These are phyloP conservation scores for Notodonta ziczac DNA, from an alignment of 2,888 invertebrate genomes.

Conservation along the genomic window DNA sequence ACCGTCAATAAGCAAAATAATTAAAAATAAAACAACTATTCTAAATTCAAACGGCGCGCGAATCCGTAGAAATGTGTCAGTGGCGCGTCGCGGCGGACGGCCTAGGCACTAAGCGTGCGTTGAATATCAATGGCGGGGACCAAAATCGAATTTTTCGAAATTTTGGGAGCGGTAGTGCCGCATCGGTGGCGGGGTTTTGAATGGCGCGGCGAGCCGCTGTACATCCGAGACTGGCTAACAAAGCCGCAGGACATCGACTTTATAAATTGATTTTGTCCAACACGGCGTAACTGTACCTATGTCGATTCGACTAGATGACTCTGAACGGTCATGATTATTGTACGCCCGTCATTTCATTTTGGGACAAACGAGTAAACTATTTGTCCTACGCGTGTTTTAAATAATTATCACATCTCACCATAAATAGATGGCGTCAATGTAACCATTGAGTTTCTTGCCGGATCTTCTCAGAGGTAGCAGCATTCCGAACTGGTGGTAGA, in stretches of 20 bases:
- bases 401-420: not conserved
- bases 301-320: slow-evolving; percentile 45
- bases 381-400: not conserved
- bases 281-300: slow-evolving; percentile 68
- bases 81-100: slow-evolving; percentile 77
- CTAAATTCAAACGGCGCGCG: slow-evolving; percentile 81
- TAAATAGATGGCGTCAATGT: not conserved
- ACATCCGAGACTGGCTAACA: slow-evolving; percentile 70
- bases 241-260: slow-evolving; percentile 80
- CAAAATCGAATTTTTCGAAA: slow-evolving; percentile 68
- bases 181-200: slow-evolving; percentile 72
- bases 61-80: slow-evolving; percentile 81
- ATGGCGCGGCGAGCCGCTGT: slow-evolving; percentile 69
- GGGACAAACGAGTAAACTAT: slow-evolving; percentile 6
- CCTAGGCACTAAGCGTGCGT: slow-evolving; percentile 73
- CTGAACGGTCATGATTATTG: slow-evolving; percentile 33
- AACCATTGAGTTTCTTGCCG: too few species aligned
- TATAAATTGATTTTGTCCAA: slow-evolving; percentile 80
- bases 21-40: slow-evolving; percentile 55
- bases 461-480: too few species aligned
- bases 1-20: slow-evolving; percentile 64
- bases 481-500: too few species aligned
- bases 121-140: slow-evolving; percentile 64
- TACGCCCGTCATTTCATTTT: slow-evolving; percentile 19
- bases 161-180: slow-evolving; percentile 71